Conservation (phyloP, 2,113 vertebrate genomes). For the Cricetomys ansorgei region DNA sequence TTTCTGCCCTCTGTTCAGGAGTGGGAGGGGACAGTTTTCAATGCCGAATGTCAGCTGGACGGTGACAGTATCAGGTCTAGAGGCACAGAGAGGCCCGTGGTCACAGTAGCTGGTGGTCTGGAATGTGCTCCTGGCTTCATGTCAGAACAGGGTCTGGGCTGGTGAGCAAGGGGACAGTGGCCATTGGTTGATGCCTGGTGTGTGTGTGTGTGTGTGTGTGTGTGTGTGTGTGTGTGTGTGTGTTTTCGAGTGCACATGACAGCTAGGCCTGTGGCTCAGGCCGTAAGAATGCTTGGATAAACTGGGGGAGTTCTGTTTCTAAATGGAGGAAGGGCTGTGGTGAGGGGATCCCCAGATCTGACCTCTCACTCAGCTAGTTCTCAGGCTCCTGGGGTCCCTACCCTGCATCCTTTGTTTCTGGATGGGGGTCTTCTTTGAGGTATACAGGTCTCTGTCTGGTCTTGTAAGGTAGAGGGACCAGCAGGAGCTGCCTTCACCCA, state of each 20-base stretch:
- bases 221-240: no score
- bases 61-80: background rate
- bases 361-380: background rate
- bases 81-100: background rate
- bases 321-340: background rate
- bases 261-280: background rate
- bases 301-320: background rate
- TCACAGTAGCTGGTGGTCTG: background rate
- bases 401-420: background rate
- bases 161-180: background rate
- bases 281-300: background rate
- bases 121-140: background rate
- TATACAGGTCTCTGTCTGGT: background rate
- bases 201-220: no score
- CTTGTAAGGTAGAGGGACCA: no score
- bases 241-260: no score
- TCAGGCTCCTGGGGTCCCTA: rapidly evolving
- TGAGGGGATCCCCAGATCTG: background rate
- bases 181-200: background rate
- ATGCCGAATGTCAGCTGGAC: background rate
- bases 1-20: background rate
- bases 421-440: background rate
- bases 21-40: background rate
- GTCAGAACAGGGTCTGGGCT: background rate
- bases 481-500: background rate